phyloP scores from a whole-genome alignment of 2,113 vertebrate species.

The Sterna hirundo region DNA sequence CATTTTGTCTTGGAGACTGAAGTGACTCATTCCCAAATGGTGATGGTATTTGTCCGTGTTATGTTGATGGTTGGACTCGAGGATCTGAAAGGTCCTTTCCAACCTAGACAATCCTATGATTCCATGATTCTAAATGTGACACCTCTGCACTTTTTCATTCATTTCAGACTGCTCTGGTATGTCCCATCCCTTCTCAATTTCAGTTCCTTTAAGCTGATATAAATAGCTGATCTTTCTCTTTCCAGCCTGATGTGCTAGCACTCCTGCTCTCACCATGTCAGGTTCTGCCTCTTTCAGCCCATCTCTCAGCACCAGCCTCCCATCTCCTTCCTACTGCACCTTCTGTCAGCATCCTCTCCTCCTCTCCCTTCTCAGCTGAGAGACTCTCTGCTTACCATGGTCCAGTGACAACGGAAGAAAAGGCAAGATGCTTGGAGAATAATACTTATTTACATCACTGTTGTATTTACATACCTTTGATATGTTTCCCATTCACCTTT shows the following conservation, averaged over 20 bases:
- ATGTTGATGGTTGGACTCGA: no score
- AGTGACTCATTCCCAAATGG: not conserved
- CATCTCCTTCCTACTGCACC: not conserved
- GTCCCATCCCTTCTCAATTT: not conserved
- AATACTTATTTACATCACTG: not conserved
- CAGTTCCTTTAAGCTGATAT: not conserved
- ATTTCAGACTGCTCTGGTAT: not conserved
- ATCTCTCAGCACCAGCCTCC: not conserved
- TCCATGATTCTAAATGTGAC: not conserved
- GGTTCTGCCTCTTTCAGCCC: not conserved
- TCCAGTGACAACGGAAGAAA: not conserved
- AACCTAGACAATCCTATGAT: no score
- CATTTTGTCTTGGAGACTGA: not conserved
- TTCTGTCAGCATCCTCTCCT: not conserved
- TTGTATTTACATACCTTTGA: not conserved
- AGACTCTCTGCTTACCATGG: not conserved
- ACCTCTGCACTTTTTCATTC: not conserved
- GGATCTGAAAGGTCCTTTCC: no score
- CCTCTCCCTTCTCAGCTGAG: not conserved
- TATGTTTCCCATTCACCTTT: not conserved
- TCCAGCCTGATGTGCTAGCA: fast-evolving
- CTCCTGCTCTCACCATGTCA: not conserved
- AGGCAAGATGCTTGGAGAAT: not conserved
- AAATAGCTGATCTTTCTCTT: not conserved
- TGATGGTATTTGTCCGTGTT: no score